Percentiles rank a stretch among this genome's conserved stretches.
Conservation (phyloP, 2,888 invertebrate genomes). For the Archaeoteleia sp. region DNA sequence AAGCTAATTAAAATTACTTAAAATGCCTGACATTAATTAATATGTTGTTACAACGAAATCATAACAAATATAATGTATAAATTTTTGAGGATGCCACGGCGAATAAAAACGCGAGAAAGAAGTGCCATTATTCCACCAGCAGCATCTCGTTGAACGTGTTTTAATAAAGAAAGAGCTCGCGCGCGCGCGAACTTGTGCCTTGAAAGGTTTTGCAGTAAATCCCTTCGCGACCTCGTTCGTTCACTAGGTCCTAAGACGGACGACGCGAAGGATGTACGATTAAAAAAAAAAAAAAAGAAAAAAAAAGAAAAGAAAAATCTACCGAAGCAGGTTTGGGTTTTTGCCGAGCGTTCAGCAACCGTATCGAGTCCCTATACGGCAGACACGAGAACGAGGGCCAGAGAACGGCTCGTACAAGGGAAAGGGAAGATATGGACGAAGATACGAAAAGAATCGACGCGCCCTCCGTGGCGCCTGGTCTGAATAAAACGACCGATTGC, state of each 20-base stretch:
- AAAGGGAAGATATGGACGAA: constrained; percentile 43
- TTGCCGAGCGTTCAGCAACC: constrained; percentile 61
- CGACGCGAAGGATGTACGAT: constrained; percentile 40
- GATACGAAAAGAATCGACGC: constrained; percentile 61
- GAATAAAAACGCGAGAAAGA: constrained; percentile 15
- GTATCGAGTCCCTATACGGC: constrained; percentile 65
- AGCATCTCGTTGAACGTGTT: constrained; percentile 33
- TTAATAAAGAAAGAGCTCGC: constrained; percentile 27
- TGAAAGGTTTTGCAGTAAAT: constrained; percentile 45
- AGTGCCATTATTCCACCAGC: constrained; percentile 27
- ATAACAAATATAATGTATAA: neutral
- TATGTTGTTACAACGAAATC: neutral
- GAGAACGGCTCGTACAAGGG: constrained; percentile 42
- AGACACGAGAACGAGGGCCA: constrained; percentile 48
- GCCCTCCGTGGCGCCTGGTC: constrained; percentile 59
- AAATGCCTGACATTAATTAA: too few species aligned
- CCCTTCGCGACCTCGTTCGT: constrained; percentile 44
- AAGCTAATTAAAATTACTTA: too few species aligned
- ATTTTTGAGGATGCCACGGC: constrained; percentile 2
- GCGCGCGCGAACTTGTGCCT: constrained; percentile 31
- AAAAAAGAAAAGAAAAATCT: constrained; percentile 19
- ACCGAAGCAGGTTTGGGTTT: constrained; percentile 61
- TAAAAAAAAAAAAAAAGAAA: constrained; percentile 17
- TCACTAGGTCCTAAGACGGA: constrained; percentile 44
- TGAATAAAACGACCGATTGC: constrained; percentile 58